Evolutionary conservation across 2,113 vertebrate species (phyloP).

Genomic region (Calyptomena viridis): DNA sequence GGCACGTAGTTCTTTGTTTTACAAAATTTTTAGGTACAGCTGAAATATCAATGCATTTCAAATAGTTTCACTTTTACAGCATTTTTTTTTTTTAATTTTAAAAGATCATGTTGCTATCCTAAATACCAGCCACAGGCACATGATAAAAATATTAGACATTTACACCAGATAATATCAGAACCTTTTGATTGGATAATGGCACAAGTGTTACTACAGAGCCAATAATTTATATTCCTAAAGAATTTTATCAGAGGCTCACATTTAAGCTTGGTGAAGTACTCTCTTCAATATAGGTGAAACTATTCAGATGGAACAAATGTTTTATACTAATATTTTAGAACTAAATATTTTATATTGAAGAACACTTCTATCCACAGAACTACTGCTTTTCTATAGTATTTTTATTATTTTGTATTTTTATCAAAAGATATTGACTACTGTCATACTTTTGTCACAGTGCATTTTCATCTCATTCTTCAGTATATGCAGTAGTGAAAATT

Average conservation of each 20-base stretch:
- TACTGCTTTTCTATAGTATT: neutral
- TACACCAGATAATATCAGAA: neutral
- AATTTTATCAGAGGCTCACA: neutral
- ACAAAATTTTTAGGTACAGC: neutral
- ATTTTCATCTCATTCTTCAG: constrained; percentile 54
- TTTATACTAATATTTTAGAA: too few relatives aligned
- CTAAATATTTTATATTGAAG: neutral
- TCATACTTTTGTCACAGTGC: neutral
- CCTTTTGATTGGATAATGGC: neutral
- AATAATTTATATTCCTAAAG: neutral
- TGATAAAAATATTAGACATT: neutral
- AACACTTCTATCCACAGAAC: neutral
- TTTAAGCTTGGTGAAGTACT: neutral
- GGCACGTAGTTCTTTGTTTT: neutral
- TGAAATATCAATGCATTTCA: neutral
- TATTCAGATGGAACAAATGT: neutral
- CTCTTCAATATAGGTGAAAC: neutral
- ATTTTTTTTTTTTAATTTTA: neutral
- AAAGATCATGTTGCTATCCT: neutral
- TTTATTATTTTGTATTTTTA: neutral
- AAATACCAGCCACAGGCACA: neutral
- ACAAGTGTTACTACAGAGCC: neutral
- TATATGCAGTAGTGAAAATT: neutral
- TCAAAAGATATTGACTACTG: neutral
- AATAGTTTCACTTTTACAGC: neutral